phyloP scores from a whole-genome alignment of 2,797 vertebrate genomes.

The Petrocephalus sullivani region DNA sequence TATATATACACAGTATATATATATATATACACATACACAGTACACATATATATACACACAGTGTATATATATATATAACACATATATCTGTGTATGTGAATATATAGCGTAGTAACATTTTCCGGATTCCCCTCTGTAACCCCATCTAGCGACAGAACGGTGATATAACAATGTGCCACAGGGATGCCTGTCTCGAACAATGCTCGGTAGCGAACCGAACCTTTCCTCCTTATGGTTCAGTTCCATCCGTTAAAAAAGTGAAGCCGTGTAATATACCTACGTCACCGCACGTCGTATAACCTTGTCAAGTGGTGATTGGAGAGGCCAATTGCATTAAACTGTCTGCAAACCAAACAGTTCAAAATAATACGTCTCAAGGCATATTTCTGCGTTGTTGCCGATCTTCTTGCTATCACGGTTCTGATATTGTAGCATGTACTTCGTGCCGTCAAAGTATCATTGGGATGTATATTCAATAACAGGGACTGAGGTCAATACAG shows the following conservation, averaged over 20 bases:
- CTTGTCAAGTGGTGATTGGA: neutral
- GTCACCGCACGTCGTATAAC: neutral
- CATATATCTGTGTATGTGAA: neutral
- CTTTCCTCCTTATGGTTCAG: neutral
- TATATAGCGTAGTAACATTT: neutral
- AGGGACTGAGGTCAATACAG: neutral
- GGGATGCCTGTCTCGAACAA: neutral
- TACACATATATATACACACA: neutral
- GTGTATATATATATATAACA: neutral
- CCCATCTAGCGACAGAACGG: slow-evolving; percentile 11
- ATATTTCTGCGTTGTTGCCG: neutral
- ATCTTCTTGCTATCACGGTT: neutral
- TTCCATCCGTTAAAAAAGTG: neutral
- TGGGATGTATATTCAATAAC: neutral
- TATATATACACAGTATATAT: too few species aligned
- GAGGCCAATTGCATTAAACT: neutral
- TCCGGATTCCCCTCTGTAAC: neutral
- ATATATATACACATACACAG: neutral
- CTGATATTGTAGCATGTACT: neutral
- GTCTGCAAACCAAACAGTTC: neutral
- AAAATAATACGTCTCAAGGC: neutral
- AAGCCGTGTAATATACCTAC: neutral
- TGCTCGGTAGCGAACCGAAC: neutral
- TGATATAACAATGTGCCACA: slow-evolving; percentile 12
- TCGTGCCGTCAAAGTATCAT: neutral